phyloP scores from a whole-genome alignment of 2,888 invertebrate genomes.

The Tupiocoris notatus region DNA sequence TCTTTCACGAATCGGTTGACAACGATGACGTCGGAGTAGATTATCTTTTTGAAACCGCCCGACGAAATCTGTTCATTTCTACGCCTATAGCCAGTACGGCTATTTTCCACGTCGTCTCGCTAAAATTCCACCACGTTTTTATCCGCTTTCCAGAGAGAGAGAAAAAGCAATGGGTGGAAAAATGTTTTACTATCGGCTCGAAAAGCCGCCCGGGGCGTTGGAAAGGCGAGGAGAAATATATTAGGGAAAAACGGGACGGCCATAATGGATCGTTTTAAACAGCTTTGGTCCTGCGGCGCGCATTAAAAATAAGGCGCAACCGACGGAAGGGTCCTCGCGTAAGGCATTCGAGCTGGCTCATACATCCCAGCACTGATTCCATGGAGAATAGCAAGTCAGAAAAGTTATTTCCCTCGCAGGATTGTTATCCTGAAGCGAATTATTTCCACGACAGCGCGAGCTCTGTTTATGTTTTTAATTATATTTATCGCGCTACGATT shows the following conservation, averaged over 20 bases:
- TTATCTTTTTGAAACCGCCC: too few species aligned
- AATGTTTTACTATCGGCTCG: constrained; percentile 14
- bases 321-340: background rate
- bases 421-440: too few species aligned
- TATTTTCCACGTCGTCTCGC: constrained; percentile 9
- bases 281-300: constrained; percentile 10
- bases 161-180: constrained; percentile 21
- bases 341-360: background rate
- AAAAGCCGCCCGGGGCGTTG: background rate
- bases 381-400: too few species aligned
- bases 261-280: constrained; percentile 30
- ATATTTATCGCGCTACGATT: too few species aligned
- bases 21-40: too few species aligned
- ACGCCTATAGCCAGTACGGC: too few species aligned
- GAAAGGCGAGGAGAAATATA: constrained; percentile 2
- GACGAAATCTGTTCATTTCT: too few species aligned
- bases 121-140: constrained; percentile 6
- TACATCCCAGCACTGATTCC: background rate
- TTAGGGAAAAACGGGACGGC: constrained; percentile 5
- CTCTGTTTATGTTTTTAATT: too few species aligned
- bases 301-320: constrained; percentile 14
- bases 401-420: too few species aligned
- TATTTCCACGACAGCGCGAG: too few species aligned
- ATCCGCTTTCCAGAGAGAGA: background rate
- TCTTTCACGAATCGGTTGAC: too few species aligned